Evolutionary conservation across 1,140 invertebrate genomes (phyloP).

Genomic region (Pachypeltis micranthus): DNA sequence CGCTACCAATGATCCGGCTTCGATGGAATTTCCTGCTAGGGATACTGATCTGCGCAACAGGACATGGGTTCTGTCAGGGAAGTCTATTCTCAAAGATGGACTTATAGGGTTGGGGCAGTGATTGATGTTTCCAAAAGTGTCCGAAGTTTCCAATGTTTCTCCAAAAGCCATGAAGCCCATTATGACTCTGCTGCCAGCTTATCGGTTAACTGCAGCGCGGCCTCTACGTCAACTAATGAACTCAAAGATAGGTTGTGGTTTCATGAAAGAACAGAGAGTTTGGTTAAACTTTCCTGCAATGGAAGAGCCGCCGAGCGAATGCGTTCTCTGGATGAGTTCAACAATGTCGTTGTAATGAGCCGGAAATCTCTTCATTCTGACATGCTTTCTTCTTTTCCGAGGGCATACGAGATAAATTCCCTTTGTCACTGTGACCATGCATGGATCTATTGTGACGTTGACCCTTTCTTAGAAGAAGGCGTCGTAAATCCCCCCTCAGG

Average conservation of each 20-base stretch:
- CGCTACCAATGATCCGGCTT: constrained; percentile 69
- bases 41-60: constrained; percentile 70
- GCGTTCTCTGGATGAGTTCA: constrained; percentile 84
- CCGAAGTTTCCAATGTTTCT: constrained; percentile 56
- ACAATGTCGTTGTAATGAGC: constrained; percentile 86
- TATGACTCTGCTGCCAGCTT: neutral
- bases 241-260: constrained; percentile 16
- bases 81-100: constrained; percentile 72
- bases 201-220: neutral
- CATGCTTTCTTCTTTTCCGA: constrained; percentile 78
- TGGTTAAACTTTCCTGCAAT: constrained; percentile 67
- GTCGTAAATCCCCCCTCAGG: too few relatives aligned
- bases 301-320: constrained; percentile 74
- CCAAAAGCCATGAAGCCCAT: neutral
- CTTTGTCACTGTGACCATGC: too few relatives aligned
- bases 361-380: constrained; percentile 73
- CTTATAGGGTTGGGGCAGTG: constrained; percentile 62
- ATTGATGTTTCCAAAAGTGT: constrained; percentile 88
- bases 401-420: too few relatives aligned
- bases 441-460: too few relatives aligned
- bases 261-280: constrained; percentile 18
- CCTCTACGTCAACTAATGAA: neutral
- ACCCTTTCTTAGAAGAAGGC: too few relatives aligned
- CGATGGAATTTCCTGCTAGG: constrained; percentile 66
- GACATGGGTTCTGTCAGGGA: constrained; percentile 83